Conservation (phyloP, 1,140 invertebrate species). For the Tribolium castaneum region DNA sequence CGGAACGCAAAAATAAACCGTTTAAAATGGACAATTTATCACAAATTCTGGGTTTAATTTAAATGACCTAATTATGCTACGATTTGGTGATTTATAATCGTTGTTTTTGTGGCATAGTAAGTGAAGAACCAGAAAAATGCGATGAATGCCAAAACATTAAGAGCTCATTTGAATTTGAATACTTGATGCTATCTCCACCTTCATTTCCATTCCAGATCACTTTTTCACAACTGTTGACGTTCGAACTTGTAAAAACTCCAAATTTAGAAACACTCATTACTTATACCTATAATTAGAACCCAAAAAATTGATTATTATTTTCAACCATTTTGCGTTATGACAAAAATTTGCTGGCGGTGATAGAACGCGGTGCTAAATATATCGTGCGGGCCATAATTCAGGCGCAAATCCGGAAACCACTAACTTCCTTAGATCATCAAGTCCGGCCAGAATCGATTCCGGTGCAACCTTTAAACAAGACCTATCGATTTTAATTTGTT, state of each 20-base stretch:
- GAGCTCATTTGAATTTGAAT: conserved; percentile 9
- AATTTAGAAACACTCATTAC: not conserved
- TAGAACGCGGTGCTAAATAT: not conserved
- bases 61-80: not conserved
- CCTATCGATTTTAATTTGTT: conserved; percentile 34
- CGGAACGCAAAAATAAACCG: not conserved
- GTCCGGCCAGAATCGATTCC: conserved; percentile 15
- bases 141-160: conserved; percentile 5
- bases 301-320: too few species aligned
- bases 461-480: conserved; percentile 27
- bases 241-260: not conserved
- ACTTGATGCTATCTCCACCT: conserved; percentile 1
- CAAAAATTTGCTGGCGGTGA: not conserved
- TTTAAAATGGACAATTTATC: not conserved
- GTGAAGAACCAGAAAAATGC: conserved; percentile 1
- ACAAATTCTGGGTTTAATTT: not conserved
- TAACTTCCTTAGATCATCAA: conserved; percentile 23
- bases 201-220: conserved; percentile 7
- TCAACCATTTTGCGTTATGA: too few species aligned
- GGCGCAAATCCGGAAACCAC: not conserved
- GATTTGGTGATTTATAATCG: not conserved
- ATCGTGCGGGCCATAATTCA: conserved; percentile 4
- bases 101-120: not conserved
- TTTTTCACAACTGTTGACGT: not conserved
- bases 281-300: not conserved